Evolutionary conservation across 2,113 vertebrate species (phyloP), one percentile per base, ranked within the genome.

Genomic region (Seriola dumerili): DNA sequence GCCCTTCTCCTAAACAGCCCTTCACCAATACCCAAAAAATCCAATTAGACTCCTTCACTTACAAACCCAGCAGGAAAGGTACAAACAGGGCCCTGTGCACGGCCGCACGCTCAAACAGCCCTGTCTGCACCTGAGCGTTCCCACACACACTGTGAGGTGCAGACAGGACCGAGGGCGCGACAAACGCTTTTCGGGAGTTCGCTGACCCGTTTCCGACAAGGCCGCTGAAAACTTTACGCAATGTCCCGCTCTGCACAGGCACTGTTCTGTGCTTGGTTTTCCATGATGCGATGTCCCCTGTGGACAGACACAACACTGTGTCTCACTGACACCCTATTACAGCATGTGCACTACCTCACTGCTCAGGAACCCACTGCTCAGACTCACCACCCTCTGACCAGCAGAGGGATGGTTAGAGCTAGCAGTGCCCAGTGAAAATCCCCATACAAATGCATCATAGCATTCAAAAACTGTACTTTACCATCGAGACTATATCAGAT

Each of bases 1-100:
- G 44, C 88, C 57, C 57, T 44, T 44, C 80, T 80, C 59, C 75
- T 74, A 72, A 84, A 83, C 67, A 3, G 65, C 81, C 72, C 76
- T 13, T 50, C 68, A 83, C 80, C 76, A 55, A 83, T 29, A 29
- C 85, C 82, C 68, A 83, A 88, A 90, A 92, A 92, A 92, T 93
- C 93, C 94, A 93, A 94, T 94, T 94, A 91, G 62, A 78, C 76
- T 83, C 79, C 78, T 90, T 94, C 92, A 90, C 94, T 94, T 93
- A 90, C 76, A 90, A 82, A 91, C 89, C 62, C 93, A 92, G 94
- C 87, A 57, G 91, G 94, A 86, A 83, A 76, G 36, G 70, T 16
- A 74, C 81, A 88, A 89, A 81, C 78, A 77, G 59, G 13, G 76
- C 59, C 63, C 80, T 4, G 32, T 80, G 72, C 72, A 63, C 61